Percentiles rank a stretch among this genome's conserved stretches.
Evolutionary conservation across 2,113 vertebrate species (phyloP).

Genomic region (Oreochromis niloticus): DNA sequence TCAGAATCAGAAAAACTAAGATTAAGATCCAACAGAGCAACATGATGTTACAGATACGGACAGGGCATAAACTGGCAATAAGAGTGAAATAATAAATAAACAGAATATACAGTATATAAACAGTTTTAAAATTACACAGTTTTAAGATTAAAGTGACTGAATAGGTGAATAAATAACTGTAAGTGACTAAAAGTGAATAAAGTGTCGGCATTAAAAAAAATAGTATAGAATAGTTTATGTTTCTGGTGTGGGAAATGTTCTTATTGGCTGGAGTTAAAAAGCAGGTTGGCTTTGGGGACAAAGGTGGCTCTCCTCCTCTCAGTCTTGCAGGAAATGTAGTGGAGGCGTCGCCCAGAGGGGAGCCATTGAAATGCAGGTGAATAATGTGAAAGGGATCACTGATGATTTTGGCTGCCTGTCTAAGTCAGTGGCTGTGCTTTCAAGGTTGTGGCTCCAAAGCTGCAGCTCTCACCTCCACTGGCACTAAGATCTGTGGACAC

Average conservation of each 20-base stretch:
- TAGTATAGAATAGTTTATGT: neutral
- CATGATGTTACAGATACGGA: rapidly evolving
- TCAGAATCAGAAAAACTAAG: neutral
- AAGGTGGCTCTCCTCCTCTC: neutral
- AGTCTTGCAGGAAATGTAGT: neutral
- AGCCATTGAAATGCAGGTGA: neutral
- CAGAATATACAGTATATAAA: neutral
- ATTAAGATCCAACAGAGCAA: neutral
- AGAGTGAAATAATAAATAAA: neutral
- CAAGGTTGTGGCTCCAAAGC: neutral
- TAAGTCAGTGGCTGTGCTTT: neutral
- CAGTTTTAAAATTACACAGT: neutral
- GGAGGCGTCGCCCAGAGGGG: rapidly evolving
- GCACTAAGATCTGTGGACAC: neutral
- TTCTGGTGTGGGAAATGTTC: neutral
- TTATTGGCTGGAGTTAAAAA: neutral
- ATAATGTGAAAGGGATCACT: neutral
- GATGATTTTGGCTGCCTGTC: neutral
- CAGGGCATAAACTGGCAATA: neutral
- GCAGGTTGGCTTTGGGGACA: rapidly evolving
- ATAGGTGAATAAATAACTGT: no score
- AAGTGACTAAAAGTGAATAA: neutral
- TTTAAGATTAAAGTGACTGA: no score
- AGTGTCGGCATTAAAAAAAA: neutral
- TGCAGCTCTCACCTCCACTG: neutral